These are phyloP conservation scores for Eulithis testata DNA, from an alignment of 2,888 invertebrate species.

Conservation along the genomic window DNA sequence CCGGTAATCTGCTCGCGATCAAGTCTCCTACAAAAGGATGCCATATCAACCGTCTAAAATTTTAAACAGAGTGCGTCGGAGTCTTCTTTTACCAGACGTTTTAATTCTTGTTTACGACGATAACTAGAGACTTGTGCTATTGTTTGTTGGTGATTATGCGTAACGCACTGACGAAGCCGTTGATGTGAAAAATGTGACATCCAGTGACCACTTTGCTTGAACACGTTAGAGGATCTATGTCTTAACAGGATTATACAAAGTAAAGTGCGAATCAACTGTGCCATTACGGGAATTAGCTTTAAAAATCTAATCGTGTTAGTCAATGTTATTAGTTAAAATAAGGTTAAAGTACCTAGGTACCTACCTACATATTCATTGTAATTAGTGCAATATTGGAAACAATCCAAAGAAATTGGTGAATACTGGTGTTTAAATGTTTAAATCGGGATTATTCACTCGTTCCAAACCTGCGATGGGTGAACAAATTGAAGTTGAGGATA, in stretches of 20 bases:
- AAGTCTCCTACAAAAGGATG: slow-evolving; percentile 62
- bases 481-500: slow-evolving; percentile 80
- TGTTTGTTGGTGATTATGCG: slow-evolving; percentile 37
- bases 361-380: slow-evolving; percentile 47
- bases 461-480: slow-evolving; percentile 77
- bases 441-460: slow-evolving; percentile 76
- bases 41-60: slow-evolving; percentile 75
- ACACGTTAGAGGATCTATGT: slow-evolving; percentile 52
- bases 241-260: slow-evolving; percentile 51
- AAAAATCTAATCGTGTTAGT: slow-evolving; percentile 71
- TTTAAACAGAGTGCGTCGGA: slow-evolving; percentile 71
- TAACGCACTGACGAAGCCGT: slow-evolving; percentile 44
- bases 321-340: slow-evolving; percentile 53
- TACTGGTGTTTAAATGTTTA: slow-evolving; percentile 73
- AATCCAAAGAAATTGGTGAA: slow-evolving; percentile 67
- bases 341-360: slow-evolving; percentile 54
- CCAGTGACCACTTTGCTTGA: slow-evolving; percentile 53
- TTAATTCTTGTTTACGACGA: slow-evolving; percentile 80
- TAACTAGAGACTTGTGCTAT: slow-evolving; percentile 58
- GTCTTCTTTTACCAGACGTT: slow-evolving; percentile 72
- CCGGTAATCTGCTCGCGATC: slow-evolving; percentile 34
- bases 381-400: slow-evolving; percentile 72
- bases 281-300: slow-evolving; percentile 72
- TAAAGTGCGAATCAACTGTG: slow-evolving; percentile 57
- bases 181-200: slow-evolving; percentile 66